Percentiles rank a stretch among this genome's conserved stretches.
Evolutionary conservation across 1,140 invertebrate species (phyloP).

Genomic region (Armadillidium nasatum): DNA sequence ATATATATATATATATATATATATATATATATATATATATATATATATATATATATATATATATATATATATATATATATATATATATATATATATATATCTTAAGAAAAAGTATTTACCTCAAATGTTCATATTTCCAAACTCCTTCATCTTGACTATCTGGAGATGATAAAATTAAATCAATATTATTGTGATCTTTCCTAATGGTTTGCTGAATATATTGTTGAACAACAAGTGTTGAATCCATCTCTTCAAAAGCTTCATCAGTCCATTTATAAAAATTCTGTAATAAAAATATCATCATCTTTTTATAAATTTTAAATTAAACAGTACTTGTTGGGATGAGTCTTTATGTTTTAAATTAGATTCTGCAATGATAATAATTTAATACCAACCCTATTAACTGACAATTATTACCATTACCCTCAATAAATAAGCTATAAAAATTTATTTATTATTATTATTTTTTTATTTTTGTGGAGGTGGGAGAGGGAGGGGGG

Average conservation of each 20-base stretch:
- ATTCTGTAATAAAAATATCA: slow-evolving; percentile 60
- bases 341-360: too few species aligned
- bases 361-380: too few species aligned
- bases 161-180: slow-evolving; percentile 90
- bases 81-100: too few species aligned
- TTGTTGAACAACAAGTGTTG: slow-evolving; percentile 95
- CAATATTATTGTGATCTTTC: slow-evolving; percentile 85
- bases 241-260: slow-evolving; percentile 99
- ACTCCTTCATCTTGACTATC: slow-evolving; percentile 97
- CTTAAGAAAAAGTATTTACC: slow-evolving; percentile 57
- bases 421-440: too few species aligned
- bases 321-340: too few species aligned
- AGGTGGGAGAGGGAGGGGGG: too few species aligned
- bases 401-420: too few species aligned
- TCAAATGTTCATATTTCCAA: slow-evolving; percentile 99
- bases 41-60: background rate
- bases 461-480: too few species aligned
- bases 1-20: background rate
- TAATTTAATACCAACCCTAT: too few species aligned
- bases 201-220: slow-evolving; percentile 98
- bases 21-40: slow-evolving; percentile 8
- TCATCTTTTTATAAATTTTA: too few species aligned
- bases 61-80: too few species aligned
- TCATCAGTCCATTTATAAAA: slow-evolving; percentile 98
- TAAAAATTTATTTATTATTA: too few species aligned